These are phyloP conservation scores for Triops cancriformis DNA, from an alignment of 1,140 invertebrate genomes.

Conservation along the genomic window DNA sequence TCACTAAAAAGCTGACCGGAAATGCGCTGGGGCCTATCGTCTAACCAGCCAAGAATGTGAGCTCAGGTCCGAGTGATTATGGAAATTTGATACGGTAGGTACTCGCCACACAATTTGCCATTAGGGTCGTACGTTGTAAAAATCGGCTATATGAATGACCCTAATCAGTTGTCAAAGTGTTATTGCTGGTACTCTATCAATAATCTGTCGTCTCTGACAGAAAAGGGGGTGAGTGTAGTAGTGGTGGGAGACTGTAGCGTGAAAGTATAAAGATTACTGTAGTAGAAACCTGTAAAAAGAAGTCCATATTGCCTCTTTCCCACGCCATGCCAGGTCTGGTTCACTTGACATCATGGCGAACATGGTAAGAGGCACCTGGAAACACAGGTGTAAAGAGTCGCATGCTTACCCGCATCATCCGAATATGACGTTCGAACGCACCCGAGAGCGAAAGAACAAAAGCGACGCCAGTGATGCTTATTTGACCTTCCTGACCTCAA, in stretches of 20 bases:
- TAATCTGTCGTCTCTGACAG: not conserved
- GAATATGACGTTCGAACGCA: not conserved
- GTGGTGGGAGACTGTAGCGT: not conserved
- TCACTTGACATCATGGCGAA: not conserved
- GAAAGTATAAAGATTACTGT: not conserved
- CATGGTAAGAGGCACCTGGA: slow-evolving; percentile 8
- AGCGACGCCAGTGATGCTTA: not conserved
- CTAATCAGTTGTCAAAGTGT: too few species aligned
- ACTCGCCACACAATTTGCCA: too few species aligned
- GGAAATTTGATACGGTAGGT: too few species aligned
- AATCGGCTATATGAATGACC: too few species aligned
- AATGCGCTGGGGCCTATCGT: too few species aligned
- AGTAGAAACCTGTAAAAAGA: not conserved
- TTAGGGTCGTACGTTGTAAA: too few species aligned
- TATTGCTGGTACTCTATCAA: not conserved
- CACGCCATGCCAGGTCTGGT: not conserved
- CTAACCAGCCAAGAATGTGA: too few species aligned
- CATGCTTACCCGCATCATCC: not conserved
- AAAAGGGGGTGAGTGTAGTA: not conserved
- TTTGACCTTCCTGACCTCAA: not conserved
- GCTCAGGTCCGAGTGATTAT: too few species aligned
- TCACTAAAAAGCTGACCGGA: not conserved
- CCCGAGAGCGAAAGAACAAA: not conserved
- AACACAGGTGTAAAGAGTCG: slow-evolving; percentile 10
- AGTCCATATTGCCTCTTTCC: not conserved